phyloP scores from a whole-genome alignment of 1,140 invertebrate genomes.

The Notospermus geniculatus region DNA sequence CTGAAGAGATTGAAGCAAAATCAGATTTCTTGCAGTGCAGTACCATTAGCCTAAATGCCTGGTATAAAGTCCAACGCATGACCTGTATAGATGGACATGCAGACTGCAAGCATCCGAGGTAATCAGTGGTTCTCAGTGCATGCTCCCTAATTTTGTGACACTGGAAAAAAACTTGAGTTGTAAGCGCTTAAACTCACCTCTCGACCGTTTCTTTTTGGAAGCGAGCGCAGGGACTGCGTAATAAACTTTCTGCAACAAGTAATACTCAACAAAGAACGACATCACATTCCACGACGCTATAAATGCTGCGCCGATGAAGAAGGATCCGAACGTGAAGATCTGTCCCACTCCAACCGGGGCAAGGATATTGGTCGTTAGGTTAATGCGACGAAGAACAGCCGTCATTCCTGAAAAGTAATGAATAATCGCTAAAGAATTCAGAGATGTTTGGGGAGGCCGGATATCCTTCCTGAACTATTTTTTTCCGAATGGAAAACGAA shows the following conservation, averaged over 20 bases:
- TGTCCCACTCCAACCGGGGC: constrained; percentile 60
- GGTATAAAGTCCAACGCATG: background rate
- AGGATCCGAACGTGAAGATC: constrained; percentile 51
- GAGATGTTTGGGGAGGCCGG: too few species aligned
- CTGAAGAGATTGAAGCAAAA: background rate
- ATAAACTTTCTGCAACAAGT: constrained; percentile 56
- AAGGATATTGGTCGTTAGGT: constrained; percentile 57
- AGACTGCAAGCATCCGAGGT: too few species aligned
- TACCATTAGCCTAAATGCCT: background rate
- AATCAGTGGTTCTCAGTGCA: background rate
- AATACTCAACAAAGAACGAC: constrained; percentile 58
- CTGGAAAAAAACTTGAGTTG: background rate
- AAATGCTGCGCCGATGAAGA: constrained; percentile 50
- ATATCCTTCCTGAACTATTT: too few species aligned
- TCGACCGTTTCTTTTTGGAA: constrained; percentile 29
- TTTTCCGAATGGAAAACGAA: too few species aligned
- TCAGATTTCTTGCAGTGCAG: background rate
- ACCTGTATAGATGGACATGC: background rate
- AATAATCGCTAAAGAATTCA: too few species aligned
- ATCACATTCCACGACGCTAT: constrained; percentile 60
- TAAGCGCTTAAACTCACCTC: background rate
- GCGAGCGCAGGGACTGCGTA: constrained; percentile 50
- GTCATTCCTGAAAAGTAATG: constrained; percentile 35
- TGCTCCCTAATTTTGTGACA: background rate
- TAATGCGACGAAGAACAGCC: constrained; percentile 55